Percentiles rank a stretch among this genome's conserved stretches.
Conservation (phyloP, 2,888 invertebrate genomes). For the Polydrusus pterygomalis region DNA sequence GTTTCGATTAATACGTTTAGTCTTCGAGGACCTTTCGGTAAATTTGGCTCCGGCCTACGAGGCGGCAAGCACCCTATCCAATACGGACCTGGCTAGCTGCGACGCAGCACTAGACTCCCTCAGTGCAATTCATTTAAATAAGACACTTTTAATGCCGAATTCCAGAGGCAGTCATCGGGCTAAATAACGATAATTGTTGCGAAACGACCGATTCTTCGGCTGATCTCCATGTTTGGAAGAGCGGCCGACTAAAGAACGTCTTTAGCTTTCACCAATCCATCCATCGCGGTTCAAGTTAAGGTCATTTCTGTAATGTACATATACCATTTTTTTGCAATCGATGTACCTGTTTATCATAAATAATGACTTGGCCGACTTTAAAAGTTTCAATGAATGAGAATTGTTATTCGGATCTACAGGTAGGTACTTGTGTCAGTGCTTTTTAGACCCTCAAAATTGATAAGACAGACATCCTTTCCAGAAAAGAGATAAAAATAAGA, state of each 20-base stretch:
- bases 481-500: too few species aligned
- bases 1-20: too few species aligned
- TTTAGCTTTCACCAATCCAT: constrained; percentile 42
- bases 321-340: constrained; percentile 8
- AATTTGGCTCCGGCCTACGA: too few species aligned
- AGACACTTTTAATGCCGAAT: constrained; percentile 10
- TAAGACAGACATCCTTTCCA: too few species aligned
- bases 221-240: constrained; percentile 34
- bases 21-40: too few species aligned
- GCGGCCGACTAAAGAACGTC: constrained; percentile 31
- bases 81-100: too few species aligned
- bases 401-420: neutral
- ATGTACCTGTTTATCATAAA: constrained; percentile 16
- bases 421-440: too few species aligned
- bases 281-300: constrained; percentile 35
- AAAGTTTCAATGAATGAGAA: neutral
- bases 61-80: neutral
- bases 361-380: constrained; percentile 15
- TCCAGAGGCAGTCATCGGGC: constrained; percentile 55
- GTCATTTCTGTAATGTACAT: constrained; percentile 13
- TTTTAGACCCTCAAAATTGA: too few species aligned
- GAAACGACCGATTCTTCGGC: constrained; percentile 51
- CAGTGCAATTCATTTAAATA: constrained; percentile 8
- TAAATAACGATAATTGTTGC: constrained; percentile 59
- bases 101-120: neutral